Conservation (phyloP, 2,113 vertebrate genomes). For the Solenodon paradoxus region DNA sequence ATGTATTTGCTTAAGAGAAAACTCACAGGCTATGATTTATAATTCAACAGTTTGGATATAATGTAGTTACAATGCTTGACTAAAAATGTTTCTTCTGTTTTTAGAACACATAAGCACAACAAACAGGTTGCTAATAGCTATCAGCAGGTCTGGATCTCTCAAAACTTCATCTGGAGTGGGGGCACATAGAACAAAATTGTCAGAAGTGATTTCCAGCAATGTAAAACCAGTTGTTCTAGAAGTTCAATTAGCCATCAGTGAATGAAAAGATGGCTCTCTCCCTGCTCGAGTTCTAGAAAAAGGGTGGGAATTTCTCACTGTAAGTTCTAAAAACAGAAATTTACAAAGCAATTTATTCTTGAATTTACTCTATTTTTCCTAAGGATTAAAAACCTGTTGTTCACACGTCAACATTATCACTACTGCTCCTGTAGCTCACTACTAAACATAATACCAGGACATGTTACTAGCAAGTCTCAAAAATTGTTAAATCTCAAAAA, state of each 20-base stretch:
- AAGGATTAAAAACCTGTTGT: background rate
- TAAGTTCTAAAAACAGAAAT: background rate
- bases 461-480: background rate
- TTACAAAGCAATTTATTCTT: background rate
- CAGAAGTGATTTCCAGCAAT: background rate
- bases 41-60: slow-evolving; percentile 60
- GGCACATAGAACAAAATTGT: slow-evolving; percentile 4
- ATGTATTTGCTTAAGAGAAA: slow-evolving; percentile 62
- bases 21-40: slow-evolving; percentile 49
- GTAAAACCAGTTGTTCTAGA: slow-evolving; percentile 4
- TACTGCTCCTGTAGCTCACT: background rate
- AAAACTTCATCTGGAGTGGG: background rate
- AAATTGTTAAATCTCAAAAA: background rate
- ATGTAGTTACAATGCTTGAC: slow-evolving; percentile 39
- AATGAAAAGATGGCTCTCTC: background rate
- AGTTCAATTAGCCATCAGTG: background rate
- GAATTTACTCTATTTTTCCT: background rate
- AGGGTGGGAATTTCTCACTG: background rate
- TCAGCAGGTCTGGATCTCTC: slow-evolving; percentile 48
- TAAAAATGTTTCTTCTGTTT: slow-evolving; percentile 44
- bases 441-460: background rate
- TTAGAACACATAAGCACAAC: slow-evolving; percentile 44
- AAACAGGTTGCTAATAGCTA: slow-evolving; percentile 38
- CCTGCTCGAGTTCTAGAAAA: background rate
- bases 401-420: background rate